Evolutionary conservation across 2,113 vertebrate species (phyloP).

Genomic region (Gymnarchus niloticus): DNA sequence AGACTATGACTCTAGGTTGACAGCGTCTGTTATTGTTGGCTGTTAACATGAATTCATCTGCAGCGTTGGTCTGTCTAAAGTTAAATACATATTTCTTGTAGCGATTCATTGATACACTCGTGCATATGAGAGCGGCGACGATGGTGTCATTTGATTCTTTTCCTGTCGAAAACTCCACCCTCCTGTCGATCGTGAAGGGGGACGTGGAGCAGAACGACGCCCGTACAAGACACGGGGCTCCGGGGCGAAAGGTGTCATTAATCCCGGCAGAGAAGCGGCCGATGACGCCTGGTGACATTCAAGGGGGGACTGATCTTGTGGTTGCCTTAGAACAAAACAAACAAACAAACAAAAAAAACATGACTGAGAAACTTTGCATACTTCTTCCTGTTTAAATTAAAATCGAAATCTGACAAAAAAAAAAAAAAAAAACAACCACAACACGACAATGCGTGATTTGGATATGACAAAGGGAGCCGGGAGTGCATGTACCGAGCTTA

Average conservation of each 20-base stretch:
- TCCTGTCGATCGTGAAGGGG: conserved; percentile 42
- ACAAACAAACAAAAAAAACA: too few relatives aligned
- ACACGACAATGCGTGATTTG: conserved; percentile 28
- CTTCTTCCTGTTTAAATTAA: conserved; percentile 54
- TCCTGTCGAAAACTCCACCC: conserved; percentile 65
- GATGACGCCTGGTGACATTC: conserved; percentile 8
- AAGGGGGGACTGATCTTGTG: conserved; percentile 30
- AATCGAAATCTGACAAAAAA: too few relatives aligned
- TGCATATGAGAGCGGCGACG: not conserved
- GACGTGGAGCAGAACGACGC: conserved; percentile 52
- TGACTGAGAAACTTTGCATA: conserved; percentile 36
- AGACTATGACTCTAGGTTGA: not conserved
- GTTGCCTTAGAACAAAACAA: conserved; percentile 22
- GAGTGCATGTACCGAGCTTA: conserved; percentile 20
- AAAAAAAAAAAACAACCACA: conserved; percentile 16
- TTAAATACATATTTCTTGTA: not conserved
- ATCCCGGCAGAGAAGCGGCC: conserved; percentile 18
- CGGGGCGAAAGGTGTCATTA: not conserved
- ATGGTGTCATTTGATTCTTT: conserved; percentile 58
- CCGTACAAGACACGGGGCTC: not conserved
- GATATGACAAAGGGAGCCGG: conserved; percentile 28
- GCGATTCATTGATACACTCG: too few relatives aligned
- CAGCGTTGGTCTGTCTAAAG: not conserved
- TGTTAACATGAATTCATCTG: not conserved
- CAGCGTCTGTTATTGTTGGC: not conserved